Base-by-base conservation (phyloP, 53 echinoderm and acorn worm species). In the Arbacia lixula region DNA sequence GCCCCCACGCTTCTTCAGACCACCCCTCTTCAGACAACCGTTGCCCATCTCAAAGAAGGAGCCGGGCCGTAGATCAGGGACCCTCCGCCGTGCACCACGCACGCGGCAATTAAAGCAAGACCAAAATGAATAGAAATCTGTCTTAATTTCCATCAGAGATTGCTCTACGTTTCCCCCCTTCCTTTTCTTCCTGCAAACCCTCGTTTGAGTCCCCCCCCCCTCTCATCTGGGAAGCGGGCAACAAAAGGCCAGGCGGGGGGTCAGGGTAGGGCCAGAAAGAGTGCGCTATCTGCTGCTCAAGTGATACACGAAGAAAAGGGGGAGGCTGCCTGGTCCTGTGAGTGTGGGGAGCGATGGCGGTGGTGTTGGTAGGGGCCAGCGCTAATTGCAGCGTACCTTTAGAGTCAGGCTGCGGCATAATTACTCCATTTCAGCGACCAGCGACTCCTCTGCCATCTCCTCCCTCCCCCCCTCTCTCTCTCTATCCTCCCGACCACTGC, bases 71-170 rank as follows among this genome's bases (percentile, higher is more conserved):
- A n/a, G n/a, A n/a, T n/a, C n/a, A n/a, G n/a, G n/a, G n/a, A n/a
- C n/a, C n/a, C n/a, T n/a, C n/a, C n/a, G n/a, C n/a, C n/a, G 43
- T 54, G 58, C 40, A 37, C 58, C 30, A 32, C 60, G 60, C 79
- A 21, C 43, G 31, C 26, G 63, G 41, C 82, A 81, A 81, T 81
- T 63, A 81, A 81, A 81, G 40, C 82, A 64, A 81, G 28, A 81
- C 62, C 82, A 64, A 81, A 42, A 63, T 81, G 43, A 81, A 81
- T 40, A 81, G 82, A 81, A 81, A 81, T 81, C 82, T 81, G 82
- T 81, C 82, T 81, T 81, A 81, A 81, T 81, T 81, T 81, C 50
- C 46, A 40, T 38, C 50, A 39, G 63, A 63, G 63, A 81, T 63
- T 63, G 82, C 63, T 49, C 28, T 62, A 41, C 64, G 43, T 60